A percentile compares a stretch with the other conserved stretches of the same genome.
phyloP scores from a whole-genome alignment of 2,797 vertebrate species.

The Sus cebifrons region DNA sequence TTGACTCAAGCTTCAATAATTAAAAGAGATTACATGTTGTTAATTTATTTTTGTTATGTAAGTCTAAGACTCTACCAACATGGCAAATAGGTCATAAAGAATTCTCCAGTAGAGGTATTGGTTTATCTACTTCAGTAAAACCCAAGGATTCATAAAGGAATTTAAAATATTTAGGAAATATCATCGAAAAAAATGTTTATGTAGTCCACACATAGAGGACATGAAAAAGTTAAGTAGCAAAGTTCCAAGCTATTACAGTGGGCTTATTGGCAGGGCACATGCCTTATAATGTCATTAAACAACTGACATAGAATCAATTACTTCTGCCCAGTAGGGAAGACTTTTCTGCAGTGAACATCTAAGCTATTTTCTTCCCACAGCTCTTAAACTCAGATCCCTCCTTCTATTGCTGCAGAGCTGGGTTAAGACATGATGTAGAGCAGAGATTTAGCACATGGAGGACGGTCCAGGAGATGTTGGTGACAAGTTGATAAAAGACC shows the following conservation, averaged over 20 bases:
- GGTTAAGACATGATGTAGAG: background rate
- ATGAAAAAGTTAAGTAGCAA: slow-evolving; percentile 27
- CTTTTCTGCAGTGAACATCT: background rate
- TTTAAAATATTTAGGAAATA: background rate
- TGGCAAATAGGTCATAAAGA: background rate
- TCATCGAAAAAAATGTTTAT: background rate
- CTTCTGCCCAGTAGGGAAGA: background rate
- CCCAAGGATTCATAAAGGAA: background rate
- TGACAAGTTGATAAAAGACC: background rate
- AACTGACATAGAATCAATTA: slow-evolving; percentile 51
- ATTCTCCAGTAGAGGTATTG: background rate
- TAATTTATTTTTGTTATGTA: background rate
- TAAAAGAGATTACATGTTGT: background rate
- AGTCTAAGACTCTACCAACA: background rate
- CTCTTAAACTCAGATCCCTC: background rate
- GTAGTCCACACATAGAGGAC: background rate
- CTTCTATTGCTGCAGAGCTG: background rate
- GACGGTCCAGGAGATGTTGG: background rate
- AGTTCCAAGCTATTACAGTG: background rate
- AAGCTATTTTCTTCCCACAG: background rate
- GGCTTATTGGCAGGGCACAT: background rate
- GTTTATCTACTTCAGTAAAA: background rate
- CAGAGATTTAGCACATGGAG: background rate
- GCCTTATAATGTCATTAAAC: background rate
- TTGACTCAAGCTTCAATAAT: background rate